These are phyloP conservation scores for Scopus umbretta DNA, from an alignment of 2,113 vertebrate genomes.

Conservation along the genomic window DNA sequence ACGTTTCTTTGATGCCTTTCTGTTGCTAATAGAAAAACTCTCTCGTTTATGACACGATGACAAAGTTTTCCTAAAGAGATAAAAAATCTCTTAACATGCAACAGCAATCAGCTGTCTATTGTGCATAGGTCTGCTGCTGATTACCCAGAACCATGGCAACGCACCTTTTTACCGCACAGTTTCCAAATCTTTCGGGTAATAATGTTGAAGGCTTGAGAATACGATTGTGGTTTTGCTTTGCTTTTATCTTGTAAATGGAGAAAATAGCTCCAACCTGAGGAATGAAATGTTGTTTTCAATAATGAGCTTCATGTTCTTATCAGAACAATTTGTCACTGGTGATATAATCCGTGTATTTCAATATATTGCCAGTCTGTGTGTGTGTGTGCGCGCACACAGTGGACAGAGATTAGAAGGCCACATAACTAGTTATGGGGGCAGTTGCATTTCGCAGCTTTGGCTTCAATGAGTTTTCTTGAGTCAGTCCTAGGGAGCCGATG, in stretches of 20 bases:
- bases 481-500: background rate
- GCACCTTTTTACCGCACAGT: background rate
- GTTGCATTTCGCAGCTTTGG: background rate
- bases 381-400: accelerated
- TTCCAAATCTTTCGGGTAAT: constrained; percentile 34
- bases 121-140: background rate
- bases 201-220: background rate
- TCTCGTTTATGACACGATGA: background rate
- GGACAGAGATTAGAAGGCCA: background rate
- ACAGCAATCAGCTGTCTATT: constrained; percentile 54
- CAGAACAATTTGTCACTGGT: background rate
- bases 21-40: background rate
- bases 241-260: background rate
- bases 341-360: background rate
- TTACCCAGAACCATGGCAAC: constrained; percentile 56
- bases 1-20: background rate
- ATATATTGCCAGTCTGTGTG: background rate
- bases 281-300: background rate
- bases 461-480: background rate
- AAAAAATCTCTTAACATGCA: background rate
- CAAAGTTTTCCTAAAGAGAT: constrained; percentile 30
- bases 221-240: background rate
- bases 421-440: background rate
- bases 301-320: background rate
- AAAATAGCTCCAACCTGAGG: background rate